These are phyloP conservation scores for Philypnodon macrostomus DNA, from an alignment of 2,797 vertebrate species.

Conservation along the genomic window DNA sequence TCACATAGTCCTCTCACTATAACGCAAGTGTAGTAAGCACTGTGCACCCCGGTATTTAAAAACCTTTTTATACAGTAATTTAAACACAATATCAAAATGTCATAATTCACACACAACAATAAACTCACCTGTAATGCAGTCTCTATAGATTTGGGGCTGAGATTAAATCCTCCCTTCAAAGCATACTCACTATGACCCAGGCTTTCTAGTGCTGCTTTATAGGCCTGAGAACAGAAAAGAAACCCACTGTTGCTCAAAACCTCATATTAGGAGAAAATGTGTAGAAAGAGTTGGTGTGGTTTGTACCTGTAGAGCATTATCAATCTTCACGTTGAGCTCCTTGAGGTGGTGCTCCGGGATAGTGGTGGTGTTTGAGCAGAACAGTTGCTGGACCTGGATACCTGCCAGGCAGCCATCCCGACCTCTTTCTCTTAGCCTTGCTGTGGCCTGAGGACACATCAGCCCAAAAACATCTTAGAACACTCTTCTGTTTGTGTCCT, in stretches of 20 bases:
- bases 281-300: too few species aligned
- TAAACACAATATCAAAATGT: background rate
- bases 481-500: too few species aligned
- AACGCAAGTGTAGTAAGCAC: too few species aligned
- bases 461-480: slow-evolving; percentile 23
- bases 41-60: background rate
- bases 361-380: slow-evolving; percentile 92
- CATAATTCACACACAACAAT: background rate
- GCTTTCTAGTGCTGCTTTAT: slow-evolving; percentile 93
- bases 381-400: slow-evolving; percentile 97
- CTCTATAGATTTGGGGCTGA: slow-evolving; percentile 95
- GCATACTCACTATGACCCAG: slow-evolving; percentile 96
- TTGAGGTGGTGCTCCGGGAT: slow-evolving; percentile 97
- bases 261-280: background rate
- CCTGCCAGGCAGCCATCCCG: slow-evolving; percentile 92
- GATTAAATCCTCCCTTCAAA: slow-evolving; percentile 95
- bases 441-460: slow-evolving; percentile 81
- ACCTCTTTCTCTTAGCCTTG: slow-evolving; percentile 88
- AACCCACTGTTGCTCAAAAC: background rate
- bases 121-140: slow-evolving; percentile 87
- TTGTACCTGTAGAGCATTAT: slow-evolving; percentile 92
- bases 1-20: too few species aligned
- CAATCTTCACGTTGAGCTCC: slow-evolving; percentile 94
- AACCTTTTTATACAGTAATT: background rate
- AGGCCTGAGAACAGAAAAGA: slow-evolving; percentile 77